These are phyloP conservation scores for Anableps anableps DNA, from an alignment of 2,797 vertebrate species.

Conservation along the genomic window DNA sequence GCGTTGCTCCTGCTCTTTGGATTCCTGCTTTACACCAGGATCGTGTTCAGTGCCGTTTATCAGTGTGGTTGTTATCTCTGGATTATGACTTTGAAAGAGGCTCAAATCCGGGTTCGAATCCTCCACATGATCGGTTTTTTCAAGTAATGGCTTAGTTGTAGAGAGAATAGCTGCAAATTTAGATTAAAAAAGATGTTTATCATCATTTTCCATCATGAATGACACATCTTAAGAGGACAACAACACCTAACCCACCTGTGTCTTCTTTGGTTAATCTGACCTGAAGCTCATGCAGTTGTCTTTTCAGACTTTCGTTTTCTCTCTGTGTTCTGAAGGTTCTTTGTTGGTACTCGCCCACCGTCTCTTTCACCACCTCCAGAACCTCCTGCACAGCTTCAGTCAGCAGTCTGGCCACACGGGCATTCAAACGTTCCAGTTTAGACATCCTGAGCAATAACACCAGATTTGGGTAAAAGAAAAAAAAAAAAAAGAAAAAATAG, in stretches of 20 bases:
- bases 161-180: conserved; percentile 34
- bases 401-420: conserved; percentile 75
- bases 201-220: neutral
- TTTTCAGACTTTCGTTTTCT: conserved; percentile 78
- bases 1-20: conserved; percentile 18
- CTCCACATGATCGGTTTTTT: conserved; percentile 22
- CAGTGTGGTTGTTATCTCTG: neutral
- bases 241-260: conserved; percentile 52
- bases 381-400: conserved; percentile 75
- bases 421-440: conserved; percentile 77
- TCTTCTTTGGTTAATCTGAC: conserved; percentile 57
- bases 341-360: conserved; percentile 76
- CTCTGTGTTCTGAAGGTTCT: conserved; percentile 77
- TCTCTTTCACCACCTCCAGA: conserved; percentile 78
- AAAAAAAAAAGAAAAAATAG: neutral
- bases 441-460: conserved; percentile 70
- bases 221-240: neutral
- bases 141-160: neutral
- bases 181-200: neutral
- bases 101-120: conserved; percentile 23
- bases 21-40: conserved; percentile 34
- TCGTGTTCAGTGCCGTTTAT: conserved; percentile 7
- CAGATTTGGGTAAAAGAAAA: neutral
- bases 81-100: conserved; percentile 12
- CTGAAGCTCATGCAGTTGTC: conserved; percentile 74